Base-by-base conservation (phyloP, 2,113 vertebrate genomes). In the Urocolius indicus region DNA sequence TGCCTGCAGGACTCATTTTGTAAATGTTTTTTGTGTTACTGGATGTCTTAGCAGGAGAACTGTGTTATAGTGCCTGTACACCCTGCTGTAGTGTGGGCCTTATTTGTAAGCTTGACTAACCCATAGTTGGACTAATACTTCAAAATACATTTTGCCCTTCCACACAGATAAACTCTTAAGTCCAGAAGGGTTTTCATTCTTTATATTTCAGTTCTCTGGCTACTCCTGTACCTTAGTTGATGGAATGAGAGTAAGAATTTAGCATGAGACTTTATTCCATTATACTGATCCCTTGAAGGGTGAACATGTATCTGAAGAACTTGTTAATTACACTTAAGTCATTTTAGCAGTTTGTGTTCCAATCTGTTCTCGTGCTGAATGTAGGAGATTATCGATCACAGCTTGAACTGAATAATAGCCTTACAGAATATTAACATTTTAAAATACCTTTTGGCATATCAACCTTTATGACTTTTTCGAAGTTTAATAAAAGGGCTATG, bases 11-110 rank as follows among this genome's bases (percentile, higher is more conserved):
- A 69, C 45, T 22, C 34, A 9, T 24, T 89, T 32, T 65, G 43
- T 38, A 55, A 84, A 65, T 30, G 34, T 7, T 51, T 27, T 24
- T 75, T 3, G 3, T 16, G 6, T 30, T 36, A 21, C 10, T 4
- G 2, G 52, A 0, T 32, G 0, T 9, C 13, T 80, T 48, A 32
- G 17, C 6, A 9, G 45, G 32, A 46, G 16, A 63, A 2, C 38
- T 18, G 13, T 23, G 13, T 36, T 41, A 12, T 41, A 0, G 30
- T 79, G n/a, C n/a, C 13, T 24, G 4, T 48, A 13, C 5, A 7
- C 13, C 10, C 2, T 41, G n/a, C 23, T 45, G 16, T 38, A 11
- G 11, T 10, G 16, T 61, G n/a, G 34, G 9, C 19, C 9, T 69
- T 22, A 15, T 41, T 32, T 57, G 20, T 81, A 34, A 81, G 62